These are phyloP conservation scores for Pantelozetes paolii DNA, from an alignment of 2,888 invertebrate genomes.

Conservation along the genomic window DNA sequence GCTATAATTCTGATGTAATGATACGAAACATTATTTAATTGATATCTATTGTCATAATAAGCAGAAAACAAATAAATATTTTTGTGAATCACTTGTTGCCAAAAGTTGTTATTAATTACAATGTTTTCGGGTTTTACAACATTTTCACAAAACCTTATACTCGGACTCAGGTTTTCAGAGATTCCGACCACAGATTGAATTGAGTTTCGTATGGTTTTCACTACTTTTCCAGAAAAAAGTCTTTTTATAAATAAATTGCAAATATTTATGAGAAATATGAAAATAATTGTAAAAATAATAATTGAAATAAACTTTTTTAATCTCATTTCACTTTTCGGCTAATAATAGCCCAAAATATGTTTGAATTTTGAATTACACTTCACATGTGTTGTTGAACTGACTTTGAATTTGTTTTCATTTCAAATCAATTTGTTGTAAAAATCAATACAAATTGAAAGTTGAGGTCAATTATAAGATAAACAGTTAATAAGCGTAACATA, in stretches of 20 bases:
- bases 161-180: constrained; percentile 4
- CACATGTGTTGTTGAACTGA: not conserved
- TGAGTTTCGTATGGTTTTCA: not conserved
- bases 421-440: not conserved
- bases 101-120: constrained; percentile 9
- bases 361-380: too few species aligned
- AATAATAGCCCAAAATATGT: not conserved
- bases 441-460: not conserved
- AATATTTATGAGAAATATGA: not conserved
- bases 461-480: too few species aligned
- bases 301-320: not conserved
- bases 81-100: constrained; percentile 26
- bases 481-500: too few species aligned
- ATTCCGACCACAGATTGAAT: not conserved
- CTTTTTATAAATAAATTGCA: not conserved
- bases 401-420: not conserved
- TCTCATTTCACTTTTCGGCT: not conserved
- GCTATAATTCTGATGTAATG: constrained; percentile 47
- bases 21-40: constrained; percentile 33
- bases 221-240: not conserved
- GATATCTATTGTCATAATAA: constrained; percentile 46
- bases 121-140: not conserved
- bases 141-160: not conserved
- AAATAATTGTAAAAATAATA: not conserved
- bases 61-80: constrained; percentile 44